These are phyloP conservation scores for Pseudococcus longispinus DNA, from an alignment of 2,888 invertebrate species.

Conservation along the genomic window DNA sequence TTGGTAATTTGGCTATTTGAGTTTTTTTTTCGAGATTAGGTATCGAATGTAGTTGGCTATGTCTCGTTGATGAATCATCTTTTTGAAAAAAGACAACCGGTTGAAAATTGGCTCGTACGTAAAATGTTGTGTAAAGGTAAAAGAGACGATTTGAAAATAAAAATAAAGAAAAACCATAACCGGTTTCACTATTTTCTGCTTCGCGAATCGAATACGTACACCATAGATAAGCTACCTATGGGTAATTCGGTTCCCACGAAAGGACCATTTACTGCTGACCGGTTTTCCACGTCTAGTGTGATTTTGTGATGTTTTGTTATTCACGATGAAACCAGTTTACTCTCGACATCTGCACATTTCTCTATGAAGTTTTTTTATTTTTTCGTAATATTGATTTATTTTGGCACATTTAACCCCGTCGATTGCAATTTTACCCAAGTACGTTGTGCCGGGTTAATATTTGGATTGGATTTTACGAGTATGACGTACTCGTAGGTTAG, in stretches of 20 bases:
- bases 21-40: not conserved
- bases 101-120: slow-evolving; percentile 25
- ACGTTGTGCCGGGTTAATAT: not conserved
- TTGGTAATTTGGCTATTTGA: not conserved
- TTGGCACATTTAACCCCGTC: not conserved
- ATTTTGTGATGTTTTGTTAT: slow-evolving; percentile 29
- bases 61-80: slow-evolving; percentile 9
- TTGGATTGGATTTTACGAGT: not conserved
- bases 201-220: slow-evolving; percentile 12
- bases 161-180: slow-evolving; percentile 5
- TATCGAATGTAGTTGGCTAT: too few species aligned
- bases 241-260: slow-evolving; percentile 46
- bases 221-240: not conserved
- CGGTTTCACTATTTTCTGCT: not conserved
- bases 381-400: not conserved
- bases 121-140: slow-evolving; percentile 19
- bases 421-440: not conserved
- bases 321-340: not conserved
- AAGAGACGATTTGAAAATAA: slow-evolving; percentile 2
- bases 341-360: not conserved
- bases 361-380: not conserved
- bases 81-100: slow-evolving; percentile 10
- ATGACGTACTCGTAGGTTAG: not conserved
- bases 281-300: slow-evolving; percentile 8
- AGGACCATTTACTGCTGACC: slow-evolving; percentile 30